Evolutionary conservation across 2,113 vertebrate genomes (phyloP), one percentile per base, ranked within the genome.

Genomic region (Anthoscopus minutus): DNA sequence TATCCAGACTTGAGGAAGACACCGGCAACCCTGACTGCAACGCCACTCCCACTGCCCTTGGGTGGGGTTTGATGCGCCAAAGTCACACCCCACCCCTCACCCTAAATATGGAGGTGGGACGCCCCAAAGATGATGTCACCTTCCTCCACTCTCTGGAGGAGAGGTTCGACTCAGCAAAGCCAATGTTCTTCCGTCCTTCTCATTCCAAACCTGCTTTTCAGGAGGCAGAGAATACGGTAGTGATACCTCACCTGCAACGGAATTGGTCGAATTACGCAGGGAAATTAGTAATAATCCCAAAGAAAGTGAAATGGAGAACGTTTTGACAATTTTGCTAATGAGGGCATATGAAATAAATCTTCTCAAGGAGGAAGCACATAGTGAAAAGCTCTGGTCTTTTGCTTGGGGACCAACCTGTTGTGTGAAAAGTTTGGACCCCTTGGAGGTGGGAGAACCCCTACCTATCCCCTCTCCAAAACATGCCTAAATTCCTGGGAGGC

Each of bases 11-110:
- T 4, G 1, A 31, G 5, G 21, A 45, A 33, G 1, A 47, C 4
- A 0, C 4, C 0, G 3, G 5, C 40, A 16, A 6, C 10, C 21
- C 33, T 2, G 3, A 5, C 20, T 6, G 10, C 14, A 37, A 12
- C 2, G 3, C 7, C 27, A 21, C 7, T 10, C 6, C 16, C 21
- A 25, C 17, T 57, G 13, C 17, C n/a, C 13, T 33, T 8, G 22
- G 22, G 28, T 13, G 8, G 8, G 7, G 28, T 12, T 67, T 17
- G 37, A 16, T 9, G 21, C 2, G 2, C 4, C 38, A 53, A 2
- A n/a, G 38, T 10, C 19, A 22, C 37, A 8, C 13, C 15, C 6
- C 12, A 3, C 9, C 7, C 33, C 27, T 25, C 27, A 9, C 10
- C 12, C 27, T 11, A n/a, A 65, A 35, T 11, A 3, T 6, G 9